These are phyloP conservation scores for Callionymus lyra DNA, from an alignment of 2,113 vertebrate species.

Conservation along the genomic window DNA sequence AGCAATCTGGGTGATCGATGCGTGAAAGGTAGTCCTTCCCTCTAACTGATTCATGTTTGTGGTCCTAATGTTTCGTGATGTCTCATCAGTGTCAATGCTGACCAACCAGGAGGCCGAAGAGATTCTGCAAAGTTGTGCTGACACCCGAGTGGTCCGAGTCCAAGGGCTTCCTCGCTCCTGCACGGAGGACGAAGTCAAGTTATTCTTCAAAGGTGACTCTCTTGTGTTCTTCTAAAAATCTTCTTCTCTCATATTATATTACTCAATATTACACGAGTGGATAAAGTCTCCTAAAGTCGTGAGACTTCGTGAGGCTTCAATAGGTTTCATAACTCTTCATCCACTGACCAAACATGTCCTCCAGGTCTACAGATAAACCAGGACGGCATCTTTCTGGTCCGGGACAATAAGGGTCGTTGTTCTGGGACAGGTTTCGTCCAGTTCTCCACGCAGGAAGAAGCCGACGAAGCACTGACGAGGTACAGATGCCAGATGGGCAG, in stretches of 20 bases:
- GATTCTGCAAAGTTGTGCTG: slow-evolving; percentile 15
- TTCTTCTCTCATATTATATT: too few species aligned
- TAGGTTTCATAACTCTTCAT: too few species aligned
- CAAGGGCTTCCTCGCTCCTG: slow-evolving; percentile 80
- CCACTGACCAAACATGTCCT: background rate
- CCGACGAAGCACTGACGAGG: slow-evolving; percentile 70
- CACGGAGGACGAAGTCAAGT: slow-evolving; percentile 67
- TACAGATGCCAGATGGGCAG: slow-evolving; percentile 77
- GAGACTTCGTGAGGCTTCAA: too few species aligned
- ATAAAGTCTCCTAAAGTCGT: too few species aligned
- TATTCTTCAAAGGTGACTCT: slow-evolving; percentile 79
- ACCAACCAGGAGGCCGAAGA: slow-evolving; percentile 75
- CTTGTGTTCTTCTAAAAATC: background rate
- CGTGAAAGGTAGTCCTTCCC: slow-evolving; percentile 75
- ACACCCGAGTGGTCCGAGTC: slow-evolving; percentile 72
- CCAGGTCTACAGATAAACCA: slow-evolving; percentile 47
- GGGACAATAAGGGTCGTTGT: slow-evolving; percentile 66
- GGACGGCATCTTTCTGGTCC: slow-evolving; percentile 56
- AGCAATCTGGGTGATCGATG: slow-evolving; percentile 87
- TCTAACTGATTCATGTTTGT: background rate
- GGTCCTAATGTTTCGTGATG: background rate
- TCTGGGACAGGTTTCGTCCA: slow-evolving; percentile 82
- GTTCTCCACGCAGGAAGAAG: slow-evolving; percentile 76
- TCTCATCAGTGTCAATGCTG: slow-evolving; percentile 70
- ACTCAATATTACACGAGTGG: too few species aligned